phyloP scores from a whole-genome alignment of 2,888 invertebrate species.

The Dermolepida albohirtum region DNA sequence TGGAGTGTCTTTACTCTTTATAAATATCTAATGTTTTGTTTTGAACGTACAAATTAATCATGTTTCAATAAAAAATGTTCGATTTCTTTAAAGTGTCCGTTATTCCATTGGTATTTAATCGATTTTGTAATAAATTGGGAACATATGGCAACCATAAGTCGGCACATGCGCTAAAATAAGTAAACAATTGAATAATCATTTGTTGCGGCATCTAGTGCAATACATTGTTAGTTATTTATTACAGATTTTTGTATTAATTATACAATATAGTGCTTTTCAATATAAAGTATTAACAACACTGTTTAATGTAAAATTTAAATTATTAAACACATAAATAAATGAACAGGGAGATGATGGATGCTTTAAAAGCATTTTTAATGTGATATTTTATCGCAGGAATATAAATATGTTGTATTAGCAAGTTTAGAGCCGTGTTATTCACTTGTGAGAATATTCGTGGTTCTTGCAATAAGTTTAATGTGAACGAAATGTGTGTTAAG shows the following conservation, averaged over 20 bases:
- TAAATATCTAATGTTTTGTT: too few relatives aligned
- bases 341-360: neutral
- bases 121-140: slow-evolving; percentile 23
- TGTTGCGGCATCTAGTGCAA: slow-evolving; percentile 36
- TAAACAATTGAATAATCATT: slow-evolving; percentile 36
- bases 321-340: neutral
- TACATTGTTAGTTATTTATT: slow-evolving; percentile 28
- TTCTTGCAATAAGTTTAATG: too few relatives aligned
- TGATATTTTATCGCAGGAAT: too few relatives aligned
- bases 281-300: slow-evolving; percentile 28
- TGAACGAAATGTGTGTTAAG: too few relatives aligned
- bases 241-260: slow-evolving; percentile 37
- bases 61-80: neutral
- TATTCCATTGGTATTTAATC: neutral
- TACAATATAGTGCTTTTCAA: slow-evolving; percentile 25
- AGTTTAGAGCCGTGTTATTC: too few relatives aligned
- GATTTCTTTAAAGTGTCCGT: neutral
- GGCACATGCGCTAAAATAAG: slow-evolving; percentile 16
- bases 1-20: neutral
- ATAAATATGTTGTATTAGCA: too few relatives aligned
- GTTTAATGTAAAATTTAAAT: neutral
- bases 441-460: too few relatives aligned
- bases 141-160: slow-evolving; percentile 14
- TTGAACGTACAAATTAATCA: too few relatives aligned
- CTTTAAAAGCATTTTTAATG: neutral